Evolutionary conservation across 2,797 vertebrate genomes (phyloP).

Genomic region (Micropoecilia bifurca): DNA sequence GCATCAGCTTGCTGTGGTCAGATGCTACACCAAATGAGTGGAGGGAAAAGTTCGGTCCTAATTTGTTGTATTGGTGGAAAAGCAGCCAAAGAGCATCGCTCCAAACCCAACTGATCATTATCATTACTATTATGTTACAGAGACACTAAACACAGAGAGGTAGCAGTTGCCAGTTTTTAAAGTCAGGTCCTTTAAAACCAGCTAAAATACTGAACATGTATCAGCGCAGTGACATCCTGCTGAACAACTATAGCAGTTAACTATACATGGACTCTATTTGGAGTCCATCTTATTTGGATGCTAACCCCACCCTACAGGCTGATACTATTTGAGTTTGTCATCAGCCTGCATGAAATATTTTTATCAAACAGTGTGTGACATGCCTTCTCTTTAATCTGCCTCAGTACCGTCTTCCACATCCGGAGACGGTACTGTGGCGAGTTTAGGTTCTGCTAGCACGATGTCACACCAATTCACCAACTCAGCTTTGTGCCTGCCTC

Average conservation of each 20-base stretch:
- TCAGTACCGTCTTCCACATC: neutral
- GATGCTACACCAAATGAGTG: slow-evolving; percentile 8
- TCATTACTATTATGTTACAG: neutral
- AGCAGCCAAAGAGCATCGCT: slow-evolving; percentile 21
- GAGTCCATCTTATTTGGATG: no score
- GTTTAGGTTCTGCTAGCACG: neutral
- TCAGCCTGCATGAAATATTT: neutral
- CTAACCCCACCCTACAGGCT: no score
- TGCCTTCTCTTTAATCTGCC: neutral
- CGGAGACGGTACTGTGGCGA: neutral
- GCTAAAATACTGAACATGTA: neutral
- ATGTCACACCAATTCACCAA: neutral
- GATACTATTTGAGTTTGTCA: neutral
- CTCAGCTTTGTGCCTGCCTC: neutral
- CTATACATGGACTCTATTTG: neutral
- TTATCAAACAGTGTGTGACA: neutral
- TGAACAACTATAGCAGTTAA: neutral
- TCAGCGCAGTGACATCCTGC: neutral
- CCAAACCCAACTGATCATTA: slow-evolving; percentile 26
- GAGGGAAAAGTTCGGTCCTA: slow-evolving; percentile 14
- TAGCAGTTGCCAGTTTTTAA: neutral
- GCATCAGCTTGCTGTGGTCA: slow-evolving; percentile 19
- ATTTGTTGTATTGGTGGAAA: slow-evolving; percentile 29
- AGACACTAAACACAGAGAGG: neutral
- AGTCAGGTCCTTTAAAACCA: neutral